Conservation (phyloP, 2,797 vertebrate genomes). For the Anableps anableps region DNA sequence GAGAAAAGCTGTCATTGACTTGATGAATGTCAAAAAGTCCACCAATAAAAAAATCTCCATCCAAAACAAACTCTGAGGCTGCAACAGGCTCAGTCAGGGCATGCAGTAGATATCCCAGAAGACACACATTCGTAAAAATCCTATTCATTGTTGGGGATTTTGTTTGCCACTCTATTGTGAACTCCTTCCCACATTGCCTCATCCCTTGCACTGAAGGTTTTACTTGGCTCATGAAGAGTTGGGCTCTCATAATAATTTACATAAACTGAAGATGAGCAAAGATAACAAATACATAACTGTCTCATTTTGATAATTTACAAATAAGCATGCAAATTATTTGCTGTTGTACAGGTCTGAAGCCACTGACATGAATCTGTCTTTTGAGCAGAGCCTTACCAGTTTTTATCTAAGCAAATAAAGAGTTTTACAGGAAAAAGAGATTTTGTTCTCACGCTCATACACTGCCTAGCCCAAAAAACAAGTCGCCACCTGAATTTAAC, state of each 20-base stretch:
- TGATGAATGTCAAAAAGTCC: constrained; percentile 77
- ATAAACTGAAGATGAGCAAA: background rate
- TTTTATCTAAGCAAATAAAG: background rate
- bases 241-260: constrained; percentile 25
- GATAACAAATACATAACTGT: background rate
- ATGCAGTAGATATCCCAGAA: constrained; percentile 37
- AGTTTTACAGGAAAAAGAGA: background rate
- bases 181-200: background rate
- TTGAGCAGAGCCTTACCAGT: background rate
- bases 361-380: background rate
- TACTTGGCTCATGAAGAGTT: background rate
- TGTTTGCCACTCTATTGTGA: constrained; percentile 1
- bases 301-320: constrained; percentile 35
- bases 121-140: constrained; percentile 31
- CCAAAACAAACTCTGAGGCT: constrained; percentile 63
- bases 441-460: background rate
- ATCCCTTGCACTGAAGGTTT: background rate
- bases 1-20: background rate
- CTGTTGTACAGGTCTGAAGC: background rate
- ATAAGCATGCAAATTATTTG: constrained; percentile 59
- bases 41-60: constrained; percentile 76
- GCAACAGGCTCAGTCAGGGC: constrained; percentile 8
- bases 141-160: constrained; percentile 39
- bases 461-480: too few species aligned
- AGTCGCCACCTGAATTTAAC: too few species aligned